Conservation (phyloP, 2,797 vertebrate species). For the Florisuga fusca region DNA sequence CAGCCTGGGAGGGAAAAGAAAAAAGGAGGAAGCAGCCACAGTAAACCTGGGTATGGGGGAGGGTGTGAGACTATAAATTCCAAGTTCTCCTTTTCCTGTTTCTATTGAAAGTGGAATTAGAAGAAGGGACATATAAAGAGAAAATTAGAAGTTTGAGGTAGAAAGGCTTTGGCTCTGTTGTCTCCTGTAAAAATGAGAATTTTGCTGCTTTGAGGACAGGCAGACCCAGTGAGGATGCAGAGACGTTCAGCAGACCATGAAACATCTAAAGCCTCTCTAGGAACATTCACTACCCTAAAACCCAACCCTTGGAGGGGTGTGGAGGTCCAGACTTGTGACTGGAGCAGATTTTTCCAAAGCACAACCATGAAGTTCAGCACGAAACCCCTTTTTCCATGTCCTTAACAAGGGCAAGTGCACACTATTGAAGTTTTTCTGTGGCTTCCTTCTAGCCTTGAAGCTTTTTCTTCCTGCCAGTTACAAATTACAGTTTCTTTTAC, state of each 20-base stretch:
- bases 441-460: background rate
- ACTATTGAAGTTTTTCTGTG: background rate
- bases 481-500: background rate
- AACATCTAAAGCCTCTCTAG: background rate
- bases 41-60: rapidly evolving
- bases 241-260: background rate
- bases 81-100: rapidly evolving
- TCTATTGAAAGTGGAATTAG: background rate
- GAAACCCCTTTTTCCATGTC: background rate
- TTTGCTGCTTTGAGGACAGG: background rate
- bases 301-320: background rate
- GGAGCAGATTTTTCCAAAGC: background rate
- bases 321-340: background rate
- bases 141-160: background rate
- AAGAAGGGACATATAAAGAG: background rate
- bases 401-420: background rate
- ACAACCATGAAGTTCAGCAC: background rate
- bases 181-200: background rate
- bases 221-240: background rate
- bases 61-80: background rate
- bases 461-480: background rate
- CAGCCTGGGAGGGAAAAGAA: background rate
- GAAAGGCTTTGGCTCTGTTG: background rate
- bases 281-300: background rate
- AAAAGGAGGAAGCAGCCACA: background rate